A percentile compares a stretch with the other conserved stretches of the same genome.
Conservation (phyloP, 2,113 vertebrate species). For the Zootoca vivipara region DNA sequence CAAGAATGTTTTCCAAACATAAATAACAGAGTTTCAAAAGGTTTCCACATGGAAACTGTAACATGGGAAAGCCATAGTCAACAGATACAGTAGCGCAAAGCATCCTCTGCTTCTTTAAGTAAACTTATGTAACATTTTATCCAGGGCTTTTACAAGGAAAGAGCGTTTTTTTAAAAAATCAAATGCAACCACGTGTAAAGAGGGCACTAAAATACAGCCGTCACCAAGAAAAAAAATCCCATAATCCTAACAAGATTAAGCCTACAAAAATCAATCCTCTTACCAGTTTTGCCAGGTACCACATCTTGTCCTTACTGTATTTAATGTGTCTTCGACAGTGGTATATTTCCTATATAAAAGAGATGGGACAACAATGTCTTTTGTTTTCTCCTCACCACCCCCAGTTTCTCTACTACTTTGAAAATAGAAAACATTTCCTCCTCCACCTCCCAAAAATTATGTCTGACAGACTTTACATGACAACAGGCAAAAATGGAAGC, state of each 20-base stretch:
- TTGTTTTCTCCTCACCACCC: too few species aligned
- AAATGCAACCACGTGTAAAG: not conserved
- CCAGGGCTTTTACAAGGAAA: not conserved
- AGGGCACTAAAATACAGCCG: not conserved
- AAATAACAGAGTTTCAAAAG: not conserved
- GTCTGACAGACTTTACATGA: not conserved
- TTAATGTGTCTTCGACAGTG: slow-evolving; percentile 94
- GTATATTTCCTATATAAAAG: slow-evolving; percentile 83
- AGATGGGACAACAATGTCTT: not conserved
- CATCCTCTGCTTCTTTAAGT: not conserved
- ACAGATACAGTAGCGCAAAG: not conserved
- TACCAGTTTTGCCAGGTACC: slow-evolving; percentile 97
- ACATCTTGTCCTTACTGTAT: slow-evolving; percentile 98
- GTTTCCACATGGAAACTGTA: not conserved
- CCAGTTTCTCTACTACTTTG: too few species aligned
- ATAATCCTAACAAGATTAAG: not conserved
- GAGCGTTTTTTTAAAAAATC: not conserved
- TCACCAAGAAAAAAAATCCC: not conserved
- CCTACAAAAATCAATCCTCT: slow-evolving; percentile 55
- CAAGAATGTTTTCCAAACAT: not conserved
- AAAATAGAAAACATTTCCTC: not conserved
- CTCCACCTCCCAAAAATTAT: too few species aligned
- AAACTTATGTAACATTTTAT: not conserved
- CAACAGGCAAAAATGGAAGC: not conserved
- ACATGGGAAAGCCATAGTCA: not conserved